These are phyloP conservation scores for Drosophila diplacantha DNA, from an alignment of 2,888 invertebrate species.

Conservation along the genomic window DNA sequence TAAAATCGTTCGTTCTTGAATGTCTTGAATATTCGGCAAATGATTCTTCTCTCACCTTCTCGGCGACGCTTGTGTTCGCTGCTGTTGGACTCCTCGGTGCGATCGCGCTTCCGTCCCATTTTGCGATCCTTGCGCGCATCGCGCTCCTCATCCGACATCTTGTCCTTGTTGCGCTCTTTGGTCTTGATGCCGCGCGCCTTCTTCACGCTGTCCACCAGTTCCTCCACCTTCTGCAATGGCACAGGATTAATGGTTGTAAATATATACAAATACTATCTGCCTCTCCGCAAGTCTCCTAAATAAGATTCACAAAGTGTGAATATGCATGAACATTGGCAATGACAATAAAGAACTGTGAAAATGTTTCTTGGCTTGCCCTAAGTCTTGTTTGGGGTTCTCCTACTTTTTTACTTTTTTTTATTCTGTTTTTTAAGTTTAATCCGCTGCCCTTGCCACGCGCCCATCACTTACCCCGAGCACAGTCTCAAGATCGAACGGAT, in stretches of 20 bases:
- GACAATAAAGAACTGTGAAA: neutral
- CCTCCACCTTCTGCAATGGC: slow-evolving; percentile 76
- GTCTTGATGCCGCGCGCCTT: slow-evolving; percentile 74
- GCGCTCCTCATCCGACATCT: slow-evolving; percentile 87
- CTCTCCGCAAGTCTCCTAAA: slow-evolving; percentile 1
- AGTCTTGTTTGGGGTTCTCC: slow-evolving; percentile 8
- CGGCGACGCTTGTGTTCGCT: slow-evolving; percentile 88
- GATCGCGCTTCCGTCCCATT: slow-evolving; percentile 88
- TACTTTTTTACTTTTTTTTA: neutral
- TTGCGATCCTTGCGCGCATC: slow-evolving; percentile 89
- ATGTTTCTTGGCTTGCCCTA: neutral
- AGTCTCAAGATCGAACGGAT: slow-evolving; percentile 54
- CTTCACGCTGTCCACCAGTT: slow-evolving; percentile 75
- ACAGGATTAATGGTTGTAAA: slow-evolving; percentile 44
- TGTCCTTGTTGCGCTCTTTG: slow-evolving; percentile 81
- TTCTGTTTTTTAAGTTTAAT: neutral
- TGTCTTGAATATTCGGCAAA: slow-evolving; percentile 15
- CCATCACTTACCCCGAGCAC: slow-evolving; percentile 60
- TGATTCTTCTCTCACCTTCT: slow-evolving; percentile 81
- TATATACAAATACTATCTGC: neutral
- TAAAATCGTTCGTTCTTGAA: slow-evolving; percentile 51
- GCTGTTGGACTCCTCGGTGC: slow-evolving; percentile 83
- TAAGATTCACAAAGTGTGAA: slow-evolving; percentile 4
- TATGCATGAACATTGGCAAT: no score
- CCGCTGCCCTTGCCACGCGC: slow-evolving; percentile 28